A percentile compares a stretch with the other conserved stretches of the same genome.
phyloP scores from a whole-genome alignment of 2,888 invertebrate species.

The Xestia rhomboidea region DNA sequence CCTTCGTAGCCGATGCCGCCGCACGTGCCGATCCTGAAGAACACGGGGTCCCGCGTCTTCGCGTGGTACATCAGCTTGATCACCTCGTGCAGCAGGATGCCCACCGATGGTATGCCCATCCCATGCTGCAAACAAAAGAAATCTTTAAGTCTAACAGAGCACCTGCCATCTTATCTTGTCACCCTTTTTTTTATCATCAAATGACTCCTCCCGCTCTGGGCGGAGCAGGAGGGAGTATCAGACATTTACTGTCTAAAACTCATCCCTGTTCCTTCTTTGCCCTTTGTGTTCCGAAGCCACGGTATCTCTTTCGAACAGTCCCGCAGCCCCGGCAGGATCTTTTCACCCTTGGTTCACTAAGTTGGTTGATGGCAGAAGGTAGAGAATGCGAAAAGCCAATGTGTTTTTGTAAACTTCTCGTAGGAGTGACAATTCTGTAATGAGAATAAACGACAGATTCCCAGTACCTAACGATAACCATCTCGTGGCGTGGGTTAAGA shows the following conservation, averaged over 20 bases:
- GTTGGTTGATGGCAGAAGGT: not conserved
- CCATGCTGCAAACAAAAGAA: constrained; percentile 93
- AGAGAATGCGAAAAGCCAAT: not conserved
- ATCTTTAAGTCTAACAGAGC: not conserved
- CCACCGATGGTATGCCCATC: constrained; percentile 99
- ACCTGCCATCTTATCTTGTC: not conserved
- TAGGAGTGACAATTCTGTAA: not conserved
- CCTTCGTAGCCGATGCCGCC: constrained; percentile 98
- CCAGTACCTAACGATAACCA: not conserved
- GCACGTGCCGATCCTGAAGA: constrained; percentile 98
- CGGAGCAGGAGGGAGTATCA: too few relatives aligned
- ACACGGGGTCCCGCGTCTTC: constrained; percentile 94
- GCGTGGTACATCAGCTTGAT: constrained; percentile 99
- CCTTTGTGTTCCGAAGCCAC: too few relatives aligned
- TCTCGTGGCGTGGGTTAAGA: not conserved
- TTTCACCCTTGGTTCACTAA: not conserved
- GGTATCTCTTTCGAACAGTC: too few relatives aligned
- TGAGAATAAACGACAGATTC: not conserved
- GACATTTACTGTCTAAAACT: too few relatives aligned
- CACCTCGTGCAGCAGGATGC: constrained; percentile 98
- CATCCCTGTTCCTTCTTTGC: too few relatives aligned
- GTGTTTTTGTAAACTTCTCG: not conserved
- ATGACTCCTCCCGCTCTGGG: too few relatives aligned
- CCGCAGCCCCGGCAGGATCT: too few relatives aligned
- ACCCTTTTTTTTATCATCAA: too few relatives aligned